These are phyloP conservation scores for Patiria pectinifera DNA, from an alignment of 53 echinoderm and acorn worm species.

Conservation along the genomic window DNA sequence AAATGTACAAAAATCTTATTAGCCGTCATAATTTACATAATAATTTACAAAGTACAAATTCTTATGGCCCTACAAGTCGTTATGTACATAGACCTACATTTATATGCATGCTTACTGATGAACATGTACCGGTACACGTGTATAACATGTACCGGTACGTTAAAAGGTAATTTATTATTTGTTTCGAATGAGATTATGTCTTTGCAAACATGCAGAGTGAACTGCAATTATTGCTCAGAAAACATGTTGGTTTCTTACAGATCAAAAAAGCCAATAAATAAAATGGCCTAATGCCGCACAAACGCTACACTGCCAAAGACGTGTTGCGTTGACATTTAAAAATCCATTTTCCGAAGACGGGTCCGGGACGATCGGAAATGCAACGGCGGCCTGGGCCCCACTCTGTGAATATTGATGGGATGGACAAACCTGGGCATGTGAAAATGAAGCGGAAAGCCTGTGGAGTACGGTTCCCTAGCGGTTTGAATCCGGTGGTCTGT, in stretches of 20 bases:
- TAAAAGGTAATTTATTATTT: neutral
- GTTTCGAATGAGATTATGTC: neutral
- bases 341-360: constrained; percentile 36
- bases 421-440: neutral
- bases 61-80: too few relatives aligned
- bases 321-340: constrained; percentile 53
- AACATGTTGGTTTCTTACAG: too few relatives aligned
- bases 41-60: too few relatives aligned
- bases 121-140: neutral
- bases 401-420: constrained; percentile 29
- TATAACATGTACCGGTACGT: neutral
- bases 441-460: neutral
- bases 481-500: neutral
- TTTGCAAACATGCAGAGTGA: neutral
- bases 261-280: neutral
- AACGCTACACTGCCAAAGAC: neutral
- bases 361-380: constrained; percentile 35
- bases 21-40: too few relatives aligned
- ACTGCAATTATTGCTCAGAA: too few relatives aligned
- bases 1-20: too few relatives aligned
- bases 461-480: neutral
- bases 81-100: too few relatives aligned
- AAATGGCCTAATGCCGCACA: neutral
- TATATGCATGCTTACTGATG: too few relatives aligned
- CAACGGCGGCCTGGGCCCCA: neutral